Evolutionary conservation across 64 coral and sea anemone species (phyloP), one percentile per base, ranked within the genome.

Genomic region (Porites lutea): DNA sequence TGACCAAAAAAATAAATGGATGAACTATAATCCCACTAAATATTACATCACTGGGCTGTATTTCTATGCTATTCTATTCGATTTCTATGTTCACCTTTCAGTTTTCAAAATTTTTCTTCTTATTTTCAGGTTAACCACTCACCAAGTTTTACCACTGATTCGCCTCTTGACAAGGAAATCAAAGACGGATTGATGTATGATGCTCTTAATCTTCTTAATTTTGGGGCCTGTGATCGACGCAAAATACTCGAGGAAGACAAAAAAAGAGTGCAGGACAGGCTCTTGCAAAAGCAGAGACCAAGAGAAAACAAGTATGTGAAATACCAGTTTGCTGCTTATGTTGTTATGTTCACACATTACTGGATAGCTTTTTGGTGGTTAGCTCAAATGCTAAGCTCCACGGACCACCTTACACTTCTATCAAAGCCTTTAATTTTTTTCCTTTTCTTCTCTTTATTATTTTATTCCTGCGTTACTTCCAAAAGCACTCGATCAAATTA

Each of bases 161-260:
- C 97, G 46, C 94, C 75, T 52, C 84, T 99, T 45, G 97, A 99
- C 82, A 99, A 94, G 63, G 97, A 99, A 59, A 95, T 99, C 67
- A 99, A 99, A 65, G 97, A 99, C 75, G 97, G 97, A 13, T 71
- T 99, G 18, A 96, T 99, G 88, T 82, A 77, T 50, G 96, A 98
- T 78, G 94, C 93, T 18, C 87, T 98, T 11, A 88, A 86, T 62
- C 72, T 98, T 18, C 80, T 98, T 1, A 98, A 98, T 77, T 98
- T 98, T 77, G 94, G 82, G 60, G 96, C 96, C 16, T 98, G 96
- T 71, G 96, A 98, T 75, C 85, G 91, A 44, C 77, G 88, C 22
- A 98, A 98, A 58, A 94, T 93, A 78, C 86, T 98, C 14, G 96
- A 98, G 61, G 96, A 98, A 89, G 96, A 98, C 87, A 98, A 93